phyloP scores from a whole-genome alignment of 2,113 vertebrate species.

The Bettongia penicillata region DNA sequence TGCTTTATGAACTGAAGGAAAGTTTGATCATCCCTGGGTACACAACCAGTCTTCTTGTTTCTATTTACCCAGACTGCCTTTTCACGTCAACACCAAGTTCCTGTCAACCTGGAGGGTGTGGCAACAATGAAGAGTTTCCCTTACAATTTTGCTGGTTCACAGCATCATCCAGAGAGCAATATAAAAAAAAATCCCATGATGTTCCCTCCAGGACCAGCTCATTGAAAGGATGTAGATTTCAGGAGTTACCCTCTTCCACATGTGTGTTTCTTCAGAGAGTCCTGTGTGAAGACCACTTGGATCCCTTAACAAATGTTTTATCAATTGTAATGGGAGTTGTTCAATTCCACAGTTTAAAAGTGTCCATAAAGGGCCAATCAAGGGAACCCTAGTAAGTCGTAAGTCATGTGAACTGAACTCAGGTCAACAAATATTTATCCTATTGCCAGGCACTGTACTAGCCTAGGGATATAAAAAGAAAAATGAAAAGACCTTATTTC shows the following conservation, averaged over 20 bases:
- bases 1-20: too few species aligned
- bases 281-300: too few species aligned
- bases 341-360: too few species aligned
- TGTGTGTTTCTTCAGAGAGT: neutral
- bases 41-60: neutral
- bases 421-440: too few species aligned
- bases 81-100: slow-evolving; percentile 45
- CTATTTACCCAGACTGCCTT: slow-evolving; percentile 37
- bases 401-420: too few species aligned
- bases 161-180: neutral
- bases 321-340: too few species aligned
- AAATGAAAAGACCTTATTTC: too few species aligned
- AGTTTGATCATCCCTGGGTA: slow-evolving; percentile 23
- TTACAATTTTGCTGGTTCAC: neutral
- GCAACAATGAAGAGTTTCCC: neutral
- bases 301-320: too few species aligned
- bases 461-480: too few species aligned
- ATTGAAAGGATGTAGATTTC: neutral
- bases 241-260: neutral
- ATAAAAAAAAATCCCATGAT: neutral
- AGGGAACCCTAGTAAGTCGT: too few species aligned
- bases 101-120: slow-evolving; percentile 8
- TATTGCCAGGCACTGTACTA: too few species aligned
- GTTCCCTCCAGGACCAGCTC: neutral
- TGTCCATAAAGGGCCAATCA: too few species aligned